Base-by-base conservation (phyloP, 2,888 invertebrate species). In the Lissonota sp. region DNA sequence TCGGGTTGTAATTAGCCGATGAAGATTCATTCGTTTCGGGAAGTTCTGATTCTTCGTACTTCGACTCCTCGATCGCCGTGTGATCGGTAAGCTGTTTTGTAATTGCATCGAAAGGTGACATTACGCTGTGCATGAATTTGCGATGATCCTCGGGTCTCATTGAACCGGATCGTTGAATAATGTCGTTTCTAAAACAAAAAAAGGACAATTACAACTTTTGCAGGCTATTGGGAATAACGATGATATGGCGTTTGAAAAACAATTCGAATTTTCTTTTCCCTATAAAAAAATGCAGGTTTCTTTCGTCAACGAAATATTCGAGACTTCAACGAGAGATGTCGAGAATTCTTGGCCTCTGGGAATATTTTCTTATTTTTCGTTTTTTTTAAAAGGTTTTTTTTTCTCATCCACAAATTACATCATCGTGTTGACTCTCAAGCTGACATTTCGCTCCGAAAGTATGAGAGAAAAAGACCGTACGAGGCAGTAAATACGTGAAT, bases 61-160 rank as follows among this genome's bases (percentile, higher is more conserved):
- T 87, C 0, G 85, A 81, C 6, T 88, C 86, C 51, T 90, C 88
- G 44, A 89, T 84, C 6, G 84, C 80, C 4, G 87, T 87, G 49
- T 90, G 88, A 84, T 87, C 91, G 0, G 87, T 85, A 10, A 92
- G 58, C 16, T 91, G 89, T 51, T 92, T 90, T 0, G 91, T 84
- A 37, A 92, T 87, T 5, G 87, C 85, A 26, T 90, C 88, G 10
- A 92, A 87, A 0, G 91, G 91, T 7, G 89, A 79, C 78, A 88
- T 87, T 12, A 88, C 85, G 39, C 88, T 87, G 37, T 90, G 82
- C 42, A 87, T 82, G 67, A 88, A 86, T 39, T 88, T 80, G 7
- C 87, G 82, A 4, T 80, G 86, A 10, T 91, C 89, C 5, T 86
- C 85, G 0, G 85, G 78, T 6, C 67, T 69, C 85, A 88, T 85